A percentile compares a stretch with the other conserved stretches of the same genome.
Conservation (phyloP, 2,113 vertebrate genomes). For the Rutilus rutilus region DNA sequence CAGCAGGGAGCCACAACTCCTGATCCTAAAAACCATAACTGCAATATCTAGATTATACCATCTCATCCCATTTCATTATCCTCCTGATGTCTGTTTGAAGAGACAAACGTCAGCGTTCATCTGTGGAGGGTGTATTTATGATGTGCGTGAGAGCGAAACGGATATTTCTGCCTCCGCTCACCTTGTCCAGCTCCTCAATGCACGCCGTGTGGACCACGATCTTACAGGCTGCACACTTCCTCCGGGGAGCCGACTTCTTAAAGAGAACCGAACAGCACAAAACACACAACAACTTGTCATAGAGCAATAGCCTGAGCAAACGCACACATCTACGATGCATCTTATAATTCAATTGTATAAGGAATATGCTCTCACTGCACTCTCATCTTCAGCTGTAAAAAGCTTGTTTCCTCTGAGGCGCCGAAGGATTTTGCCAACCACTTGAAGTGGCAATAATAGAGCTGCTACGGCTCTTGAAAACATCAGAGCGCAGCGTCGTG, state of each 20-base stretch:
- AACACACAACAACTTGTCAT: constrained; percentile 50
- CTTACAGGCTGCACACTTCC: constrained; percentile 95
- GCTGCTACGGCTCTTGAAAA: constrained; percentile 28
- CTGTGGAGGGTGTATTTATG: not conserved
- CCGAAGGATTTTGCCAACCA: constrained; percentile 22
- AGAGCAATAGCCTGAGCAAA: not conserved
- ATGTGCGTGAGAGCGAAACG: constrained; percentile 6
- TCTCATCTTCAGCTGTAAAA: constrained; percentile 31
- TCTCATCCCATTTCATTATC: constrained; percentile 16
- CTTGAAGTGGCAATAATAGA: constrained; percentile 30
- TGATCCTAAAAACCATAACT: constrained; percentile 30
- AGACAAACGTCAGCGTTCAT: constrained; percentile 19
- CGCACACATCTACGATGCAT: not conserved
- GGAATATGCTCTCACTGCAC: not conserved
- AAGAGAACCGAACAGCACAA: constrained; percentile 64
- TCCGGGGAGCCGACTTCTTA: constrained; percentile 95
- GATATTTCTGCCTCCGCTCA: constrained; percentile 60
- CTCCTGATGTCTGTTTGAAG: constrained; percentile 17
- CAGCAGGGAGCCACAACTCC: not conserved
- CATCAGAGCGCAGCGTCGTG: constrained; percentile 16
- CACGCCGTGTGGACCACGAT: constrained; percentile 94
- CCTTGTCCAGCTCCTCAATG: constrained; percentile 96
- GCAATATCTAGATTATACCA: constrained; percentile 4
- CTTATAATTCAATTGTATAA: constrained; percentile 15
- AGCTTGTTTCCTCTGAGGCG: constrained; percentile 19